Base-by-base conservation (phyloP, 2,797 vertebrate species). In the Sarcoramphus papa region DNA sequence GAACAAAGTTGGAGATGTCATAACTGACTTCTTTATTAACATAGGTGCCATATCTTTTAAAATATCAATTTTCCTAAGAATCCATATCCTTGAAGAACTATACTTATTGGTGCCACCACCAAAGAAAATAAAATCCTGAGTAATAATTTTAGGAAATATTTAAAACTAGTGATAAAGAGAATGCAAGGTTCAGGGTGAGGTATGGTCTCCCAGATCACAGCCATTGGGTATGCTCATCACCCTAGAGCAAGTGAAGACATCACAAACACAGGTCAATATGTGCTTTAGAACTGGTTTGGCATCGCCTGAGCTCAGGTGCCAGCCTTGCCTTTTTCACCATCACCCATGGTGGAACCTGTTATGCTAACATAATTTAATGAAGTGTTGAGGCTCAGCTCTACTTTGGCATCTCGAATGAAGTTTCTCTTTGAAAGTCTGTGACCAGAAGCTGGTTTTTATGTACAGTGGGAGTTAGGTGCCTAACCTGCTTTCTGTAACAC, bases 211-310 rank as follows among this genome's bases (percentile, higher is more conserved):
- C 11, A 43, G 6, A 27, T 41, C 30, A 14, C 43, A 90, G 41
- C 33, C 50, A 35, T 50, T 4, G 14, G 43, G 24, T 85, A 5
- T 17, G 35, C 22, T 50, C 25, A 19, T 54, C 11, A 12, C 35
- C 53, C 33, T 40, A 47, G 11, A 64, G 35, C 16, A 41, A 76
- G 31, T 1, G n/a, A 40, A 82, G 63, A 17, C 12, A 16, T 28
- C 10, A 0, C 68, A 50, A 64, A 14, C 13, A 13, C 0, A 1
- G 41, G 30, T 27, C 63, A n/a, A 1, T 12, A 15, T 7, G 22
- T 16, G 22, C 65, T 81, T 51, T 30, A 59, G 50, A 79, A 50
- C 14, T 1, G 0, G 15, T 67, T 69, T 15, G 31, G 56, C 37
- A 24, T 12, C 28, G 84, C 63, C 62, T 45, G 40, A 92, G 64